Evolutionary conservation across 2,797 vertebrate species (phyloP).

Genomic region (Oreochromis mossambicus): DNA sequence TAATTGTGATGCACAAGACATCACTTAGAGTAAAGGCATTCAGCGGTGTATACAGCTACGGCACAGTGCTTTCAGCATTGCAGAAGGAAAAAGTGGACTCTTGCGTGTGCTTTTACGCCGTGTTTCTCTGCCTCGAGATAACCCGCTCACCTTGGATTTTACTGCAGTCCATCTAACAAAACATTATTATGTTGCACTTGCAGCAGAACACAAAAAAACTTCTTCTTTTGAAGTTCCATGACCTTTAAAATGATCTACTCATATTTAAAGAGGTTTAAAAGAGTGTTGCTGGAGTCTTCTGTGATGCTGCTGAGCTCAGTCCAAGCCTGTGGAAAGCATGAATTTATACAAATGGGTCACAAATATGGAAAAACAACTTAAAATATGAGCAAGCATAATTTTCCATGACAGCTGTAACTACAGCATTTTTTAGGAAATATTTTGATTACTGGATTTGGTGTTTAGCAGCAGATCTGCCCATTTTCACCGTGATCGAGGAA

Average conservation of each 20-base stretch:
- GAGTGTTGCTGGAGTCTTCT: background rate
- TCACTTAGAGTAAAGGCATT: constrained; percentile 55
- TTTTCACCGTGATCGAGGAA: background rate
- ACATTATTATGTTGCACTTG: background rate
- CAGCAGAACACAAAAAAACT: background rate
- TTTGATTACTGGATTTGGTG: background rate
- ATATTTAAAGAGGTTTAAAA: background rate
- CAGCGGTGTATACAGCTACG: background rate
- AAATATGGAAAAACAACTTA: background rate
- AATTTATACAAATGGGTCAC: background rate
- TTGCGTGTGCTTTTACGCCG: background rate
- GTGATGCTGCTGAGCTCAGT: background rate
- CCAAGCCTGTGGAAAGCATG: background rate
- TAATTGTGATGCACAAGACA: constrained; percentile 69
- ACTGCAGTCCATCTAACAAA: background rate
- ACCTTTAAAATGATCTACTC: background rate
- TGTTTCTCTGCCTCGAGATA: background rate
- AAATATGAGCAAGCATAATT: background rate
- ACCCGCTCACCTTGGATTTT: constrained; percentile 6
- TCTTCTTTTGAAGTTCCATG: background rate
- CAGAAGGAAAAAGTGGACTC: constrained; percentile 13
- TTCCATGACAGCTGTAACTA: background rate
- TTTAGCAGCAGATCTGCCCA: background rate
- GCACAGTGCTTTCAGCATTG: background rate
- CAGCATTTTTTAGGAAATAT: background rate